Percentiles rank a stretch among this genome's conserved stretches.
Evolutionary conservation across 2,888 invertebrate species (phyloP).

Genomic region (Ochropleura leucogaster): DNA sequence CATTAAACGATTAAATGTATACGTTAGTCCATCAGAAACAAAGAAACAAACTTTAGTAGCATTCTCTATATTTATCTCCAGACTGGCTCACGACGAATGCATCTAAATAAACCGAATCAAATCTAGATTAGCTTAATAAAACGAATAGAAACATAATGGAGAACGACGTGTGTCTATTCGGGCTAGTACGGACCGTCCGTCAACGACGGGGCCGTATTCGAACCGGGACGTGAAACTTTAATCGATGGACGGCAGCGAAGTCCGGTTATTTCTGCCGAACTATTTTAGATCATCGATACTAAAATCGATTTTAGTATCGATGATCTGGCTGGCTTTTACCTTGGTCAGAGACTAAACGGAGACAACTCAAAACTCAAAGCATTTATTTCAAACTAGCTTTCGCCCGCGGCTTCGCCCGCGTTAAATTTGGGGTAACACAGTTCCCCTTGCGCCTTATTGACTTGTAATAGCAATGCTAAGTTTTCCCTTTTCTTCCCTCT

Average conservation of each 20-base stretch:
- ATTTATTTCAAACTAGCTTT: too few relatives aligned
- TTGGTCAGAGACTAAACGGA: too few relatives aligned
- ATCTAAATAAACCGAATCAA: slow-evolving; percentile 51
- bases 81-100: slow-evolving; percentile 4
- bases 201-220: slow-evolving; percentile 61
- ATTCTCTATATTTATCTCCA: slow-evolving; percentile 9
- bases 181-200: slow-evolving; percentile 76
- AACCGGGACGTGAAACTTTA: slow-evolving; percentile 64
- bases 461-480: too few relatives aligned
- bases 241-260: slow-evolving; percentile 44
- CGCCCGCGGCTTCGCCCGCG: too few relatives aligned
- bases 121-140: slow-evolving; percentile 50
- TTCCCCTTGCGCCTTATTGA: too few relatives aligned
- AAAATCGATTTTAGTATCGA: too few relatives aligned
- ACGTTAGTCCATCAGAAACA: too few relatives aligned
- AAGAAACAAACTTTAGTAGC: not conserved
- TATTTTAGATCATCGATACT: slow-evolving; percentile 52
- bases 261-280: slow-evolving; percentile 55
- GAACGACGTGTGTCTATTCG: slow-evolving; percentile 59
- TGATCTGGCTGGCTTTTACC: too few relatives aligned
- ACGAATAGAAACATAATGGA: slow-evolving; percentile 63
- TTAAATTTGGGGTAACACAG: too few relatives aligned
- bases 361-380: too few relatives aligned
- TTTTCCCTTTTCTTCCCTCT: too few relatives aligned
- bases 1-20: too few relatives aligned